These are phyloP conservation scores for Amphiprion percula DNA, from an alignment of 2,113 vertebrate species.

Conservation along the genomic window DNA sequence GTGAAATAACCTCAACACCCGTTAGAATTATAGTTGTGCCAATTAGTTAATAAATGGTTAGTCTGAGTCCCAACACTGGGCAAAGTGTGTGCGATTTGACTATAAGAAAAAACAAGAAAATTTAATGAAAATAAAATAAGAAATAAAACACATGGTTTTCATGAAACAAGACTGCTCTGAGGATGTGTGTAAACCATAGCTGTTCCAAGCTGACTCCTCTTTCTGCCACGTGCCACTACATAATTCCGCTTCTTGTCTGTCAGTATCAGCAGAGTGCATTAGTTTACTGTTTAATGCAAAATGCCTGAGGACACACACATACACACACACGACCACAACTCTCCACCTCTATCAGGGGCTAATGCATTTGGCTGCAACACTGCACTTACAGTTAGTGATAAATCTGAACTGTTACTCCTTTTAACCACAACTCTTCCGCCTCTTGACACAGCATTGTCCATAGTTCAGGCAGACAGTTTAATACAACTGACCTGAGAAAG, in stretches of 20 bases:
- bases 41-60: neutral
- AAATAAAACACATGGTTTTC: no score
- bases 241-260: neutral
- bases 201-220: neutral
- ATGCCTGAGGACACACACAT: neutral
- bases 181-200: neutral
- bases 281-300: conserved; percentile 10
- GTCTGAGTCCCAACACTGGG: neutral
- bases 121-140: neutral
- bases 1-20: conserved; percentile 1
- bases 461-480: conserved; percentile 8
- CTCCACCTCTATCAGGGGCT: conserved; percentile 16
- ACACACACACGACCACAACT: neutral
- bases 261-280: neutral
- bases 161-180: no score
- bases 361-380: conserved; percentile 4
- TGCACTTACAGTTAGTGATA: conserved; percentile 48
- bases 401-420: conserved; percentile 1
- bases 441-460: neutral
- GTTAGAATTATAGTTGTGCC: neutral
- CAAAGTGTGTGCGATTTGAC: neutral
- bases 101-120: neutral
- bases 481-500: conserved; percentile 5
- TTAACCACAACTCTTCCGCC: conserved; percentile 22
- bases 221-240: neutral